A percentile compares a stretch with the other conserved stretches of the same genome.
Conservation (phyloP, 2,888 invertebrate genomes). For the Scelioninae gen. 1 region DNA sequence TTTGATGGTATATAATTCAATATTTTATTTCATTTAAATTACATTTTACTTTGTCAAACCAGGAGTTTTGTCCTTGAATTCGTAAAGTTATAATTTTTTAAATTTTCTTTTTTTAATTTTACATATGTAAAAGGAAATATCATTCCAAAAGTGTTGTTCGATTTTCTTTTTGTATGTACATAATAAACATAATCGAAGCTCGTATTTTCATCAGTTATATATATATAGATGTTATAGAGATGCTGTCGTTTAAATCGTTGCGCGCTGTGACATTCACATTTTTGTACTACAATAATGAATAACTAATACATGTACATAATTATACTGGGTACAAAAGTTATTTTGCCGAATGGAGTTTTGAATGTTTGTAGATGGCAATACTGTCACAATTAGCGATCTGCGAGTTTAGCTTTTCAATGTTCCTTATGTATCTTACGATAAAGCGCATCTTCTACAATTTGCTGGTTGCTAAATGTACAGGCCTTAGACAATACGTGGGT, state of each 20-base stretch:
- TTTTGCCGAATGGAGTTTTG: conserved; percentile 53
- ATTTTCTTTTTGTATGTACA: conserved; percentile 41
- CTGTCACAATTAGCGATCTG: conserved; percentile 77
- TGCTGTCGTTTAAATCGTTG: conserved; percentile 52
- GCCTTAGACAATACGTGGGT: conserved; percentile 61
- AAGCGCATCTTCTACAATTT: conserved; percentile 52
- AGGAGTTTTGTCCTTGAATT: too few species aligned
- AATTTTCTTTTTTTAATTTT: too few species aligned
- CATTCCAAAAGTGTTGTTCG: conserved; percentile 36
- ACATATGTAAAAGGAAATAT: conserved; percentile 20
- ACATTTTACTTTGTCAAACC: too few species aligned
- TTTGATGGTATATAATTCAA: too few species aligned
- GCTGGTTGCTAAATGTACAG: conserved; percentile 66
- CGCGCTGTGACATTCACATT: conserved; percentile 68
- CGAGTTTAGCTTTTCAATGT: conserved; percentile 73
- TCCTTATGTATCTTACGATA: conserved; percentile 72
- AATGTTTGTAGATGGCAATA: conserved; percentile 64
- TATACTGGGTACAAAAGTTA: conserved; percentile 37
- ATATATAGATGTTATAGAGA: conserved; percentile 33
- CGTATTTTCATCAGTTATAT: conserved; percentile 50
- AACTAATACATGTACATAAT: conserved; percentile 78
- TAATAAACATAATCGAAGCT: conserved; percentile 37
- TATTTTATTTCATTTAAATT: too few species aligned
- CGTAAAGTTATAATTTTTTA: too few species aligned
- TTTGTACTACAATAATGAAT: conserved; percentile 62